Base-by-base conservation (phyloP, 2,113 vertebrate genomes). In the Ageneiosus marmoratus region DNA sequence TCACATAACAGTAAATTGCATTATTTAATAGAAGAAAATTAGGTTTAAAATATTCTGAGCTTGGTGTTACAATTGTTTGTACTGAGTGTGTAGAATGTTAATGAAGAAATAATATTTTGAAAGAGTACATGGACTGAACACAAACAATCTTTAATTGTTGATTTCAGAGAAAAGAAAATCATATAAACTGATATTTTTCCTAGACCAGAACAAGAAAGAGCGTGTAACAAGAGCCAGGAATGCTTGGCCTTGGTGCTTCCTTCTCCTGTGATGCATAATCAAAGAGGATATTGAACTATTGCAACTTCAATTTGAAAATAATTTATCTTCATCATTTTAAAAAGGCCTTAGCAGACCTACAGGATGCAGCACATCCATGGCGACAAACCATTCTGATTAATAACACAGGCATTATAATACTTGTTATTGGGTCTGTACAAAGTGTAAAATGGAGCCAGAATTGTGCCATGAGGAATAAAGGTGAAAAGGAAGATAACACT, bases 1-100 rank as follows among this genome's bases (percentile, higher is more conserved):
- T 77, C 37, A 37, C 29, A 58, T 78, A 87, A 89, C 85, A 72
- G 89, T 88, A 89, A 94, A 91, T 84, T 87, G 88, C 87, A 91
- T 82, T 88, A 86, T 91, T 90, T 89, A 77, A 79, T 18, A 58
- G 51, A 44, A 51, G 50, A 46, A 27, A 16, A 58, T 81, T 48
- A 11, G n/a, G 34, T 48, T 82, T 46, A 51, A 58, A 16, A 9
- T 83, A 46, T 46, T 72, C 29, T 69, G 29, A 75, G 44, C 13
- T 13, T 55, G 1, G 20, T 55, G 73, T 32, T 51, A 32, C 48
- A 32, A 32, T 73, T 50, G 44, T 29, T 62, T 60, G 27, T 62
- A 9, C 37, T 24, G 6, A 37, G 32, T 27, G 15, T 48, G n/a
- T 16, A 34, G 53, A 82, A 32, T 48, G 10, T 56, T 15, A 46